Evolutionary conservation across 2,797 vertebrate genomes (phyloP), one percentile per base, ranked within the genome.

Genomic region (Epinephelus coioides): DNA sequence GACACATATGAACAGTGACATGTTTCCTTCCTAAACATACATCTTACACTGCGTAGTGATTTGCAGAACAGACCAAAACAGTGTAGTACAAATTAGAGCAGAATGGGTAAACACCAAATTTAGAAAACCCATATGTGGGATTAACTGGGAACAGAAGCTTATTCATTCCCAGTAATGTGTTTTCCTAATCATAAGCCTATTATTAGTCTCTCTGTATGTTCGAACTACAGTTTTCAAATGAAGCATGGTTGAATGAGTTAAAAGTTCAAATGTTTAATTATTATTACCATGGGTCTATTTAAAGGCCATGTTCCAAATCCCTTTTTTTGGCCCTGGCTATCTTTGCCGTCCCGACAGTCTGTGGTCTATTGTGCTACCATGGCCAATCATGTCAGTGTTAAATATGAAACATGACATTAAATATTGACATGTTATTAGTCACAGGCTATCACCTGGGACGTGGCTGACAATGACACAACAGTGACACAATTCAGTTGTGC

Each of bases 391-490:
- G 53, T 60, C 19, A 0, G 34, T 19, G 21, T 85, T 82, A 70
- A 88, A 87, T 83, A 86, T 78, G 75, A 62, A 78, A 67, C 44
- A 49, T 38, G 67, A 21, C 64, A 67, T 86, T 27, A 68, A 64
- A 79, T 77, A 90, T 86, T 75, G 76, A 74, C 40, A 38, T 60
- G 69, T 51, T 72, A 59, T 73, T 43, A 6, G 70, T 62, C 56
- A 3, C 47, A 5, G 50, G 72, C 55, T 76, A 59, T 73, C 65
- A 76, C 85, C 76, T 83, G 83, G 63, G 66, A 76, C 78, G 4
- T 17, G 25, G 21, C 49, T 56, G 65, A 53, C 65, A 78, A 43
- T 78, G 68, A 84, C 18, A 6, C 27, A 30, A 34, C 6, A 2
- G 17, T 76, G 27, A 83, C 77, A 56, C 8, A 7, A 73, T 56